phyloP scores from a whole-genome alignment of 2,797 vertebrate genomes.

The Sebastes diaconus region DNA sequence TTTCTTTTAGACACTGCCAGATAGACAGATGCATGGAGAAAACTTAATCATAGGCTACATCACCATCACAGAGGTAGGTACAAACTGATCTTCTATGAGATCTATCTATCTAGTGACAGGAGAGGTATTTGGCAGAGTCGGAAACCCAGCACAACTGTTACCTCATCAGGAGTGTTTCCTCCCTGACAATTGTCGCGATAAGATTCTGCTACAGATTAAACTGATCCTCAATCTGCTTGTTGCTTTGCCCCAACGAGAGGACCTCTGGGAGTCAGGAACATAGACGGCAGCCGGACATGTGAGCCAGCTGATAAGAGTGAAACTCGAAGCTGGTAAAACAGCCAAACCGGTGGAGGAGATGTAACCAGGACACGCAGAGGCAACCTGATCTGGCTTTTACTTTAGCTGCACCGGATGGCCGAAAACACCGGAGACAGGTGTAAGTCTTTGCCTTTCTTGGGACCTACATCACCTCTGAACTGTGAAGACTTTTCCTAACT shows the following conservation, averaged over 20 bases:
- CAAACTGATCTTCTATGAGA: neutral
- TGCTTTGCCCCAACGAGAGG: neutral
- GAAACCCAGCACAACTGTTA: slow-evolving; percentile 16
- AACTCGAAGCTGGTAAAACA: slow-evolving; percentile 73
- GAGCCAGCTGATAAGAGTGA: slow-evolving; percentile 76
- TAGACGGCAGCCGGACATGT: slow-evolving; percentile 53
- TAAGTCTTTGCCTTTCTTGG: slow-evolving; percentile 41
- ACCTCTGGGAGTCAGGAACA: slow-evolving; percentile 35
- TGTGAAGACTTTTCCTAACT: slow-evolving; percentile 29
- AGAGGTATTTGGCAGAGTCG: neutral
- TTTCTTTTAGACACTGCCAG: neutral
- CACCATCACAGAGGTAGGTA: neutral
- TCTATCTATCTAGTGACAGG: neutral
- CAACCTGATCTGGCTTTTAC: slow-evolving; percentile 68
- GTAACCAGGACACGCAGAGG: slow-evolving; percentile 39
- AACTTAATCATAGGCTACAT: neutral
- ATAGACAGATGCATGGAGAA: neutral
- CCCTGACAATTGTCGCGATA: slow-evolving; percentile 20
- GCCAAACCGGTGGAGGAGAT: slow-evolving; percentile 42
- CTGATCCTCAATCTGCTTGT: slow-evolving; percentile 30
- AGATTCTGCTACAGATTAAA: slow-evolving; percentile 49
- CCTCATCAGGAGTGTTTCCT: slow-evolving; percentile 36
- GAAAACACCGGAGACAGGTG: slow-evolving; percentile 56
- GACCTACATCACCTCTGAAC: slow-evolving; percentile 52
- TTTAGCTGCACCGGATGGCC: slow-evolving; percentile 43